These are phyloP conservation scores for Melieria crassipennis DNA, from an alignment of 2,888 invertebrate species.

Conservation along the genomic window DNA sequence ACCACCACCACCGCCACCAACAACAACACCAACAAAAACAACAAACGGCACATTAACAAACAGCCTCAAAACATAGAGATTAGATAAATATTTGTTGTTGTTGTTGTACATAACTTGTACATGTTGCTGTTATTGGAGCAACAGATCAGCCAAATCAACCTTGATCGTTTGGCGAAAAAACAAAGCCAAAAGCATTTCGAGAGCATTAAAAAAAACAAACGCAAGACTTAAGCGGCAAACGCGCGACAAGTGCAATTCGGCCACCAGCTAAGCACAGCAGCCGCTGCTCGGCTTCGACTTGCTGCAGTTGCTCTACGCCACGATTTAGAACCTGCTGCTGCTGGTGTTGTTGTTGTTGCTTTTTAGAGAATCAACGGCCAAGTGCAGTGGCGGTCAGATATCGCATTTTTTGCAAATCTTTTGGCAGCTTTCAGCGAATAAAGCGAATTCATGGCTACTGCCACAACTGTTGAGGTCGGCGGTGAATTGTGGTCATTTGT, in stretches of 20 bases:
- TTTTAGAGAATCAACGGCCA: no score
- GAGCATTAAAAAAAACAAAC: conserved; percentile 6
- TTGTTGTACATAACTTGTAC: not conserved
- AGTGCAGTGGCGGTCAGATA: no score
- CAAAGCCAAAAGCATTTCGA: conserved; percentile 3
- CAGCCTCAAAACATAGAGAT: conserved; percentile 6
- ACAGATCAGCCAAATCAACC: conserved; percentile 4
- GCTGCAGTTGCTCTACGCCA: no score
- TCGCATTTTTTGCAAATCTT: no score
- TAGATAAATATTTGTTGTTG: not conserved
- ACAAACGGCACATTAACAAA: not conserved
- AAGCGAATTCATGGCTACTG: no score
- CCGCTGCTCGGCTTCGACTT: not conserved
- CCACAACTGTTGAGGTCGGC: no score
- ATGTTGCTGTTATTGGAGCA: not conserved
- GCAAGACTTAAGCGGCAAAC: not conserved
- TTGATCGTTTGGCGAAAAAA: not conserved
- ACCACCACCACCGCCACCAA: conserved; percentile 2
- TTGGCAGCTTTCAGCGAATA: no score
- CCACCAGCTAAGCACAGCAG: not conserved
- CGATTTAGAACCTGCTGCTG: no score
- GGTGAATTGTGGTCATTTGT: no score
- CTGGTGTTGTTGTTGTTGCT: no score
- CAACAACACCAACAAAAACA: conserved; percentile 2
- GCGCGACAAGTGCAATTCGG: not conserved